phyloP scores from a whole-genome alignment of 2,888 invertebrate species.

The Lissonota sp. region DNA sequence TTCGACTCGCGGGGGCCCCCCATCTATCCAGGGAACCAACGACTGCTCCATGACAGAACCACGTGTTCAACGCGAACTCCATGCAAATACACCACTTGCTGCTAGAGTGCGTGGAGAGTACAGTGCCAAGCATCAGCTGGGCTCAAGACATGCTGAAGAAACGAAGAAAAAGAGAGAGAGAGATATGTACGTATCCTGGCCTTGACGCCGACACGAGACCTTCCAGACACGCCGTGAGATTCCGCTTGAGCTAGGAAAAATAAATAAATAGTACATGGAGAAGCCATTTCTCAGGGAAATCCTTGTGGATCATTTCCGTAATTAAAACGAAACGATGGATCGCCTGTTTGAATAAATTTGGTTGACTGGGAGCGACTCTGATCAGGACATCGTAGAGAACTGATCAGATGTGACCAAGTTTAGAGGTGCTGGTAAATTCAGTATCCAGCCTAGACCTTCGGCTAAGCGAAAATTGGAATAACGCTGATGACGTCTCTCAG shows the following conservation, averaged over 20 bases:
- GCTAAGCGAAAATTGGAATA: too few relatives aligned
- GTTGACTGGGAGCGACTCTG: too few relatives aligned
- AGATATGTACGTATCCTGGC: constrained; percentile 32
- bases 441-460: too few relatives aligned
- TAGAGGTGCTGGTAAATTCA: too few relatives aligned
- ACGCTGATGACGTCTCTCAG: too few relatives aligned
- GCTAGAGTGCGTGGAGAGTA: constrained; percentile 28
- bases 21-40: constrained; percentile 28
- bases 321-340: too few relatives aligned
- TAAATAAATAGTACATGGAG: constrained; percentile 37
- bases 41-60: constrained; percentile 49
- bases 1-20: constrained; percentile 27
- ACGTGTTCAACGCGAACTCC: constrained; percentile 58
- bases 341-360: too few relatives aligned
- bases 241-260: constrained; percentile 44
- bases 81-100: constrained; percentile 49
- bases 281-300: neutral
- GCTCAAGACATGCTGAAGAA: constrained; percentile 41
- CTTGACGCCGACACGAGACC: constrained; percentile 55
- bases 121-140: constrained; percentile 31
- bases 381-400: too few relatives aligned
- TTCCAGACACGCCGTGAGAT: constrained; percentile 54
- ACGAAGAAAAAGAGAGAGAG: constrained; percentile 20
- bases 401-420: too few relatives aligned
- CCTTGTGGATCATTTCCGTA: too few relatives aligned